These are phyloP conservation scores for Morpho deidamia DNA, from an alignment of 2,888 invertebrate species.

Conservation along the genomic window DNA sequence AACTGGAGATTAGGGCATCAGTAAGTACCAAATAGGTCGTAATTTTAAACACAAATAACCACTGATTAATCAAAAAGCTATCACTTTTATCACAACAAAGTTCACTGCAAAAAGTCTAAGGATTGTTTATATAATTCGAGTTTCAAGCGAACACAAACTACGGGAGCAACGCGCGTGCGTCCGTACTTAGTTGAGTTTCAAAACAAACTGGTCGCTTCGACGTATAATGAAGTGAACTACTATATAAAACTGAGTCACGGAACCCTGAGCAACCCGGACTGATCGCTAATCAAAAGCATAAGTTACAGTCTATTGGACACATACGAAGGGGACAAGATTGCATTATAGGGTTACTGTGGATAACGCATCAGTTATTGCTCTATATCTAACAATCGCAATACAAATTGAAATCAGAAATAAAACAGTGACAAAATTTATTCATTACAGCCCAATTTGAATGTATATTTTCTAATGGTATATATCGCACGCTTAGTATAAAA, in stretches of 20 bases:
- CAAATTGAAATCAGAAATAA: too few species aligned
- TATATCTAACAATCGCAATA: neutral
- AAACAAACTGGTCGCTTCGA: slow-evolving; percentile 51
- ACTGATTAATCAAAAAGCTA: slow-evolving; percentile 29
- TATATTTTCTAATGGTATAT: too few species aligned
- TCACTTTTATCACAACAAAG: slow-evolving; percentile 44
- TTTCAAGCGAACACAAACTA: slow-evolving; percentile 40
- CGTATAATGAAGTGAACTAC: slow-evolving; percentile 40
- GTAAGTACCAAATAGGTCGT: slow-evolving; percentile 49
- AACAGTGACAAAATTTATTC: too few species aligned
- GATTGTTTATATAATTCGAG: slow-evolving; percentile 46
- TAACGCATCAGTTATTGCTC: slow-evolving; percentile 1
- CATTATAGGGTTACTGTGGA: slow-evolving; percentile 15
- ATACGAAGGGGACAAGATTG: slow-evolving; percentile 40
- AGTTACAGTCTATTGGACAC: slow-evolving; percentile 53
- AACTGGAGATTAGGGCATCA: slow-evolving; percentile 43
- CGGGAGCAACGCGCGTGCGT: slow-evolving; percentile 45
- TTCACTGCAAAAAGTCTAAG: slow-evolving; percentile 39
- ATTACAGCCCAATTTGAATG: too few species aligned
- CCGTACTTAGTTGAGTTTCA: slow-evolving; percentile 45
- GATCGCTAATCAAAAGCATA: slow-evolving; percentile 52
- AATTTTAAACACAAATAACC: slow-evolving; percentile 40
- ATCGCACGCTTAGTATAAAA: too few species aligned
- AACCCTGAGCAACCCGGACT: slow-evolving; percentile 58
- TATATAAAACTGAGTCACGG: slow-evolving; percentile 61